Percentiles rank a stretch among this genome's conserved stretches.
Conservation (phyloP, 1,140 invertebrate genomes). For the Drosophila ercepeae region DNA sequence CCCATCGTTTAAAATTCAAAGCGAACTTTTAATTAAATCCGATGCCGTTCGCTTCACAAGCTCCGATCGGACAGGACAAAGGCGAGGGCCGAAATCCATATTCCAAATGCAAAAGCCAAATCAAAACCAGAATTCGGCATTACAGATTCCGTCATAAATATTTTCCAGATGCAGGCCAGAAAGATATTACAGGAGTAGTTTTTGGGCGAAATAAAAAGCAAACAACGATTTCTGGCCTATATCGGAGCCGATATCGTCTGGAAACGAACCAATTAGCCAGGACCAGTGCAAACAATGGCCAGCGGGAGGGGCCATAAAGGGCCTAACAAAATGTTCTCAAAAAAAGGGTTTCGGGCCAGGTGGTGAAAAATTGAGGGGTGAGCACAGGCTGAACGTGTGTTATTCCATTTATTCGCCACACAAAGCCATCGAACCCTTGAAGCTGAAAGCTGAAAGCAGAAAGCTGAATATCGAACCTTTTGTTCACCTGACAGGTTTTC, state of each 20-base stretch:
- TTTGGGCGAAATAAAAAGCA: conserved; percentile 10
- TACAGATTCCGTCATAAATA: conserved; percentile 44
- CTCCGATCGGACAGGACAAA: neutral
- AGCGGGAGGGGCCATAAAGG: conserved; percentile 1
- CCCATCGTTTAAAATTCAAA: conserved; percentile 15
- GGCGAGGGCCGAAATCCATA: conserved; percentile 7
- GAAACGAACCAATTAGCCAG: conserved; percentile 56
- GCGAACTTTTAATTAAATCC: conserved; percentile 43
- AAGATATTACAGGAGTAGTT: conserved; percentile 34
- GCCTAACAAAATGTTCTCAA: neutral
- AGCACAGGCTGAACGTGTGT: conserved; percentile 37
- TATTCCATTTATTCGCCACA: conserved; percentile 23
- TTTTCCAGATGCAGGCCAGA: conserved; percentile 58
- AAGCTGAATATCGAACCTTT: conserved; percentile 19
- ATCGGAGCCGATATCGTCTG: conserved; percentile 45
- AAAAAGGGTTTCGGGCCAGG: neutral
- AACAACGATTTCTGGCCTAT: conserved; percentile 16
- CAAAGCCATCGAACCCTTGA: conserved; percentile 43
- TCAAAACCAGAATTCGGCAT: conserved; percentile 4
- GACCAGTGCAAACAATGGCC: conserved; percentile 24
- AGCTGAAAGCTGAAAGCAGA: conserved; percentile 22
- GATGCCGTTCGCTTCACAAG: conserved; percentile 8
- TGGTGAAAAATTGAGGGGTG: conserved; percentile 5
- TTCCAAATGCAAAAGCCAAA: conserved; percentile 28
- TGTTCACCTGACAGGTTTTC: conserved; percentile 28